Evolutionary conservation across 2,888 invertebrate species (phyloP).

Genomic region (Stratiomys singularior): DNA sequence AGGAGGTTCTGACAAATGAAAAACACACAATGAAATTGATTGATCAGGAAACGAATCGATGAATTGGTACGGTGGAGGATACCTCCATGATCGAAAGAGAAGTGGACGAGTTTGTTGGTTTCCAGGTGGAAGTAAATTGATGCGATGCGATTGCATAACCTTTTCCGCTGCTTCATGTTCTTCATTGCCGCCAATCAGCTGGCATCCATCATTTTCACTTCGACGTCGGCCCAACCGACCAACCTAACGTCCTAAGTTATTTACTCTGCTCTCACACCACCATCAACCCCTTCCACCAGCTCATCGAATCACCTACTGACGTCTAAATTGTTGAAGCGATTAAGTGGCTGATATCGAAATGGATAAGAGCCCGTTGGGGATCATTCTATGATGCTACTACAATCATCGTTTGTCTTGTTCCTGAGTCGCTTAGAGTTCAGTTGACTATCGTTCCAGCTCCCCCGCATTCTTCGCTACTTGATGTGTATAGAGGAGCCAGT

Average conservation of each 20-base stretch:
- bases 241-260: too few relatives aligned
- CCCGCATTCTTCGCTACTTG: background rate
- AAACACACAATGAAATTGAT: conserved; percentile 44
- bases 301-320: background rate
- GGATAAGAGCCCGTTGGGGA: conserved; percentile 45
- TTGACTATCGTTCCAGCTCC: background rate
- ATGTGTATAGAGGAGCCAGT: background rate
- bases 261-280: too few relatives aligned
- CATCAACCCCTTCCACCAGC: background rate
- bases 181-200: background rate
- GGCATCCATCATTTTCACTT: too few relatives aligned
- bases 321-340: conserved; percentile 51
- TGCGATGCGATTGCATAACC: background rate
- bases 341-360: conserved; percentile 50
- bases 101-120: background rate
- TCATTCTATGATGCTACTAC: conserved; percentile 29
- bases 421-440: conserved; percentile 6
- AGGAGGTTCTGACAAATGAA: conserved; percentile 43
- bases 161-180: background rate
- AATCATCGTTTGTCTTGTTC: conserved; percentile 47
- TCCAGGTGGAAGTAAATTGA: conserved; percentile 39
- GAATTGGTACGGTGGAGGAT: background rate
- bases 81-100: background rate
- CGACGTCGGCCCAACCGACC: too few relatives aligned
- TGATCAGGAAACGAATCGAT: conserved; percentile 21